These are phyloP conservation scores for Numida meleagris DNA, from an alignment of 2,113 vertebrate species.

Conservation along the genomic window DNA sequence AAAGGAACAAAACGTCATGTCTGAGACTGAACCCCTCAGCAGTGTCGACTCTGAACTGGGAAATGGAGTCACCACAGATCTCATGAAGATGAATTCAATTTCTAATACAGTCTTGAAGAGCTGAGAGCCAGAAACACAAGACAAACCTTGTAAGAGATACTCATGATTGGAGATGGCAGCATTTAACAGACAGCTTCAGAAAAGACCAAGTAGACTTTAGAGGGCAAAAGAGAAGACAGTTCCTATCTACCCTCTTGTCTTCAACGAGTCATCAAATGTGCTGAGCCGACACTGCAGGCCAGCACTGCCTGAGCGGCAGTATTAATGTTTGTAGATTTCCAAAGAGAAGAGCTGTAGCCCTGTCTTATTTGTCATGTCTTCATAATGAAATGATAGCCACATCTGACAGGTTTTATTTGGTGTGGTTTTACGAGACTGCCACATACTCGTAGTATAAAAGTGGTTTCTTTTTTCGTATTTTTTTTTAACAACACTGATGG, in stretches of 20 bases:
- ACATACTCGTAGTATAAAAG: too few relatives aligned
- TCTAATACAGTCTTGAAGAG: background rate
- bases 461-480: background rate
- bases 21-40: rapidly evolving
- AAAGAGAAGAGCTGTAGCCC: background rate
- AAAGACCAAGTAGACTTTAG: rapidly evolving
- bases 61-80: background rate
- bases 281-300: rapidly evolving
- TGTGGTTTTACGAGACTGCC: too few relatives aligned
- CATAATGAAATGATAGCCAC: rapidly evolving
- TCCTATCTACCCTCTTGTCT: rapidly evolving
- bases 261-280: rapidly evolving
- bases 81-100: background rate
- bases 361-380: rapidly evolving
- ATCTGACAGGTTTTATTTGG: rapidly evolving
- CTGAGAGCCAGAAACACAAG: rapidly evolving
- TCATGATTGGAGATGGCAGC: rapidly evolving
- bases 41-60: background rate
- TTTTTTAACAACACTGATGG: background rate
- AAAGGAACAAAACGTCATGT: rapidly evolving
- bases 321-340: too few relatives aligned
- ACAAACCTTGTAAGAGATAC: rapidly evolving
- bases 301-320: rapidly evolving
- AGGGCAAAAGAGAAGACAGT: background rate
- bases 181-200: rapidly evolving